These are phyloP conservation scores for Xyrichtys novacula DNA, from an alignment of 2,797 vertebrate species.

Conservation along the genomic window DNA sequence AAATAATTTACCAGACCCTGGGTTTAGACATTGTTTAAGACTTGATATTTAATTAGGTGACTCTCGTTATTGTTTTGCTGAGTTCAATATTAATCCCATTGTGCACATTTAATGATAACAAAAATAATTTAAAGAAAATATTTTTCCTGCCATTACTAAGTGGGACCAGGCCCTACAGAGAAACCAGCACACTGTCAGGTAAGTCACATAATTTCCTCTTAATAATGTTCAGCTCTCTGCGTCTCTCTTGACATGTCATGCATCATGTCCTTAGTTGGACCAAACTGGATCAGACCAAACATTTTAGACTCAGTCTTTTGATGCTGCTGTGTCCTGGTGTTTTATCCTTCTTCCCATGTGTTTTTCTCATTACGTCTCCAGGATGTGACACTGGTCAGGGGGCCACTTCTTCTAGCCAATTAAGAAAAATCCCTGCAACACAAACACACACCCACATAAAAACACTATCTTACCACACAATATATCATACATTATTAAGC, in stretches of 20 bases:
- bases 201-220: conserved; percentile 8
- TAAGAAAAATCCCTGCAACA: conserved; percentile 51
- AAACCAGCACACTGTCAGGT: neutral
- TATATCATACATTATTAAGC: conserved; percentile 70
- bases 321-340: neutral
- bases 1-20: no score
- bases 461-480: conserved; percentile 37
- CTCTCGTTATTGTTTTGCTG: no score
- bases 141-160: neutral
- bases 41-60: no score
- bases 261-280: neutral
- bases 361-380: conserved; percentile 37
- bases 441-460: conserved; percentile 9
- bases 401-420: conserved; percentile 38
- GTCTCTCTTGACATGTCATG: neutral
- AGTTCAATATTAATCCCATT: no score
- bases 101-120: no score
- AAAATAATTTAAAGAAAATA: no score
- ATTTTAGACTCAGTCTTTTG: conserved; percentile 18
- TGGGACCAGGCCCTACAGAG: neutral
- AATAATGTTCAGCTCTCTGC: neutral
- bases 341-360: conserved; percentile 6
- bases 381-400: conserved; percentile 52
- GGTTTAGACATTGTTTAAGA: no score
- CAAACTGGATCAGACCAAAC: neutral